phyloP scores from a whole-genome alignment of 2,888 invertebrate genomes.

The Calliphora vomitoria region DNA sequence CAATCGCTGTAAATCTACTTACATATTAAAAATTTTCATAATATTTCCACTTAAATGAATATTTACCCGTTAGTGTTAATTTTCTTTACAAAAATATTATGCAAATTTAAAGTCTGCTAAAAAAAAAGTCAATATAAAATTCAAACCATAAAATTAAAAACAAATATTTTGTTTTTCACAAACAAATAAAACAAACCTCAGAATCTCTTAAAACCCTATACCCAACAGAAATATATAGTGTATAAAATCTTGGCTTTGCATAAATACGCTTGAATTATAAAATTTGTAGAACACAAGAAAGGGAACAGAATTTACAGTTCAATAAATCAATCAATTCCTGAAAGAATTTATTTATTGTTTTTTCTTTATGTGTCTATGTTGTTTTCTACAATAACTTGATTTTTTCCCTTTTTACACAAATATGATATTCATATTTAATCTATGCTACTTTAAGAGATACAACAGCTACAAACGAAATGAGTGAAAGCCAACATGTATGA shows the following conservation, averaged over 20 bases:
- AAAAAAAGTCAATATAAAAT: too few relatives aligned
- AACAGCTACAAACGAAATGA: not conserved
- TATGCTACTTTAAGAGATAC: not conserved
- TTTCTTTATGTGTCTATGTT: not conserved
- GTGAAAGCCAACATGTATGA: conserved; percentile 5
- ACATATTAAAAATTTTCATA: too few relatives aligned
- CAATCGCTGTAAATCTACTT: too few relatives aligned
- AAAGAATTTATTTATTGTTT: not conserved
- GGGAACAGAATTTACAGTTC: not conserved
- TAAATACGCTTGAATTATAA: not conserved
- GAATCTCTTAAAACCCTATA: too few relatives aligned
- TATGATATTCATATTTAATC: conserved; percentile 4
- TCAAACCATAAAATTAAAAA: too few relatives aligned
- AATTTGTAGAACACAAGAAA: not conserved
- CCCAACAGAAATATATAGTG: too few relatives aligned
- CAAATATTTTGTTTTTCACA: too few relatives aligned
- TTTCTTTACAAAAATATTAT: too few relatives aligned
- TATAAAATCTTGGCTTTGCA: too few relatives aligned
- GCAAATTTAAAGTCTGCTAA: too few relatives aligned
- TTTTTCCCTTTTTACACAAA: conserved; percentile 7
- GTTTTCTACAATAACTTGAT: not conserved
- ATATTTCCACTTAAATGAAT: too few relatives aligned
- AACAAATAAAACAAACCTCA: not conserved
- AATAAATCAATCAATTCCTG: conserved; percentile 35
- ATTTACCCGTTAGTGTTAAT: too few relatives aligned